Evolutionary conservation across 2,888 invertebrate genomes (phyloP).

Genomic region (Habroteleia sp.): DNA sequence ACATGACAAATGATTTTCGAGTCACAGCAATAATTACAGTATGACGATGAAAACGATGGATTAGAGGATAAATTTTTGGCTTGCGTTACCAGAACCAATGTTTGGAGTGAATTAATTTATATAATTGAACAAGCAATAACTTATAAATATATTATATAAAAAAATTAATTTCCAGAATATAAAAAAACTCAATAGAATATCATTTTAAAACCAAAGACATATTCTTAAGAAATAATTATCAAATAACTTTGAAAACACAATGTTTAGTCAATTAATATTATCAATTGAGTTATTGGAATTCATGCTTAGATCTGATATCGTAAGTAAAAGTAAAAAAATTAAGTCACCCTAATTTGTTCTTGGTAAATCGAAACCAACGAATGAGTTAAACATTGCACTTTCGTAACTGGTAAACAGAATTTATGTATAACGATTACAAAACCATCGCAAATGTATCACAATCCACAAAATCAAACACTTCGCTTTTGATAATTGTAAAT

Average conservation of each 20-base stretch:
- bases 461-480: slow-evolving; percentile 33
- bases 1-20: slow-evolving; percentile 54
- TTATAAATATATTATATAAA: background rate
- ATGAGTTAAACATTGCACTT: slow-evolving; percentile 31
- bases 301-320: too few relatives aligned
- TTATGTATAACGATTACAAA: slow-evolving; percentile 51
- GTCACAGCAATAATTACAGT: slow-evolving; percentile 55
- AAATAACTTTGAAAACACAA: too few relatives aligned
- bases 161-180: too few relatives aligned
- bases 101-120: slow-evolving; percentile 8
- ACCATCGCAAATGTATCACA: slow-evolving; percentile 39
- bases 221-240: too few relatives aligned
- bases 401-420: slow-evolving; percentile 42
- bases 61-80: slow-evolving; percentile 19
- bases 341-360: slow-evolving; percentile 30
- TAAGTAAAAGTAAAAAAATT: too few relatives aligned
- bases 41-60: slow-evolving; percentile 49
- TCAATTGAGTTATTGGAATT: too few relatives aligned
- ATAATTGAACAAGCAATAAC: too few relatives aligned
- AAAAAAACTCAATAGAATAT: too few relatives aligned
- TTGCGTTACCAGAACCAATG: slow-evolving; percentile 2
- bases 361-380: slow-evolving; percentile 3
- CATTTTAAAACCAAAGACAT: too few relatives aligned
- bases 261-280: too few relatives aligned
- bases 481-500: slow-evolving; percentile 50